A percentile compares a stretch with the other conserved stretches of the same genome.
Evolutionary conservation across 2,797 vertebrate species (phyloP).

Genomic region (Miichthys miiuy): DNA sequence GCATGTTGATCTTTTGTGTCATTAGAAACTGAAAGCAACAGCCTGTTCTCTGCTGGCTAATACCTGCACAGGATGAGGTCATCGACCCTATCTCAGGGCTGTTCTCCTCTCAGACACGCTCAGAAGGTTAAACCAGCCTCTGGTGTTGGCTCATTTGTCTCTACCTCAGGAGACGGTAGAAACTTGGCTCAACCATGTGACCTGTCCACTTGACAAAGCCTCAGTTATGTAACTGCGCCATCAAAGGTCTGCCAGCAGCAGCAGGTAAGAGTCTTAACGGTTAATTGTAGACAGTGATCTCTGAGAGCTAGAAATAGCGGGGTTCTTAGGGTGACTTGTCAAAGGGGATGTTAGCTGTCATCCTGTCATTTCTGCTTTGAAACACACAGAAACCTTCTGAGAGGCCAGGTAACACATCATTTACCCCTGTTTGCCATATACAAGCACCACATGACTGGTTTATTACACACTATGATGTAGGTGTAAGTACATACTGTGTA

Average conservation of each 20-base stretch:
- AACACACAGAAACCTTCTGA: slow-evolving; percentile 19
- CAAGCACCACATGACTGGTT: background rate
- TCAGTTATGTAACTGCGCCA: slow-evolving; percentile 69
- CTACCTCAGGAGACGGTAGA: slow-evolving; percentile 35
- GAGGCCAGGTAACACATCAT: background rate
- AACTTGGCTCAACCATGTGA: slow-evolving; percentile 42
- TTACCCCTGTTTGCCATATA: background rate
- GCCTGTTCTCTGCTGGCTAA: slow-evolving; percentile 41
- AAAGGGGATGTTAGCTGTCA: slow-evolving; percentile 60
- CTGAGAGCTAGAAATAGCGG: slow-evolving; percentile 70
- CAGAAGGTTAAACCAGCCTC: slow-evolving; percentile 36
- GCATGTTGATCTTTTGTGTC: slow-evolving; percentile 16
- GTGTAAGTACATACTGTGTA: background rate
- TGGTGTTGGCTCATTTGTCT: slow-evolving; percentile 19
- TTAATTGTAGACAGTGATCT: slow-evolving; percentile 79
- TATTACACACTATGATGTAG: background rate
- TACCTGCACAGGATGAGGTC: slow-evolving; percentile 36
- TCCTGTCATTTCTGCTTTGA: slow-evolving; percentile 32
- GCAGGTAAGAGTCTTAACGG: slow-evolving; percentile 84
- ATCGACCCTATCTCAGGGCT: slow-evolving; percentile 34
- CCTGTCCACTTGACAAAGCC: slow-evolving; percentile 46
- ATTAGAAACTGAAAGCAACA: slow-evolving; percentile 37
- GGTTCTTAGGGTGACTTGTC: slow-evolving; percentile 56
- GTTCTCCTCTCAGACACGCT: slow-evolving; percentile 36
- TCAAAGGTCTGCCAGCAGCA: slow-evolving; percentile 53